Base-by-base conservation (phyloP, 2,888 invertebrate genomes). In the Chrysolina americana region DNA sequence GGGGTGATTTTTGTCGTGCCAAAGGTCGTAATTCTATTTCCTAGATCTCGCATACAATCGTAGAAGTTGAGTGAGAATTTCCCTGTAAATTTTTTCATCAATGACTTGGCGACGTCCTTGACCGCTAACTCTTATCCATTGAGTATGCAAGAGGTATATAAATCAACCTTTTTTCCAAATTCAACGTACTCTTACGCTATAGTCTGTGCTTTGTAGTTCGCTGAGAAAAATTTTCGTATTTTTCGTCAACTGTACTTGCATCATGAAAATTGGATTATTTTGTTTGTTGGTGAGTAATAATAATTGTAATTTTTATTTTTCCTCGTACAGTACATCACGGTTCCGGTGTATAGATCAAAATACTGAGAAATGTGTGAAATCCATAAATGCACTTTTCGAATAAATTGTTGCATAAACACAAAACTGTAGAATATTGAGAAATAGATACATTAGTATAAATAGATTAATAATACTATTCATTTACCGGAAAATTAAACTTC, bases 81-180 rank as follows among this genome's bases (percentile, higher is more conserved):
- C 59, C 59, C 59, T 6, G 3, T 8, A 3, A 23, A n/a, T 59
- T n/a, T 28, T 13, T n/a, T 59, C 59, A 59, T 6, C 23, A 23
- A 53, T 53, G 53, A 21, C 5, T n/a, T 9, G n/a, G 6, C 6
- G 8, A 2, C 36, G 28, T 59, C 59, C 59, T 59, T 59, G 59
- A 59, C 59, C n/a, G 11, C 2, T 59, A n/a, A 28, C 28, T 28
- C 28, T 13, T 0, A 28, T n/a, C 23, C 23, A 28, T 59, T 28
- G 28, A 59, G 19, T n/a, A n/a, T 36, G n/a, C 28, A 59, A 59
- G 50, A 59, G 11, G 59, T 59, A 59, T 59, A 59, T 59, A 59
- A 59, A 59, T 28, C 4, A 28, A 59, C n/a, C 28, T 4, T 36
- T 13, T 23, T 15, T 11, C 1, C 13, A 1, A 21, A 23, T 53